These are phyloP conservation scores for Centruroides sculpturatus DNA, from an alignment of 1,140 invertebrate species.

Conservation along the genomic window DNA sequence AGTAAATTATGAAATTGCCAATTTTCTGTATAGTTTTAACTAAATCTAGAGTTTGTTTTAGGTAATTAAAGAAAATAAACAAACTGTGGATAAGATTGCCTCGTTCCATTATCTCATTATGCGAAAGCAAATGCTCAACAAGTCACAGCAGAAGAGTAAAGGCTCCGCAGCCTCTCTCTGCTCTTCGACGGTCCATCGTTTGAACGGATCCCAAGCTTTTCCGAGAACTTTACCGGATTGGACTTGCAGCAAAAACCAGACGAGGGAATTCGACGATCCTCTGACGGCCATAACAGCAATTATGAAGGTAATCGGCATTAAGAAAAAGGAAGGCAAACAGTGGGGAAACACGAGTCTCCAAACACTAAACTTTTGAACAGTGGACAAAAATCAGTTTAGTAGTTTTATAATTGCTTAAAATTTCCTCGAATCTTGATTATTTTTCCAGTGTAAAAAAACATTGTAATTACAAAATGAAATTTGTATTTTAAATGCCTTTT, in stretches of 20 bases:
- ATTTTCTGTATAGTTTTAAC: not conserved
- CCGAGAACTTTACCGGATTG: constrained; percentile 7
- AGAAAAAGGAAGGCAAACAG: too few species aligned
- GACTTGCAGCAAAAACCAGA: not conserved
- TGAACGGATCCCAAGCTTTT: not conserved
- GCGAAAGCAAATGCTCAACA: not conserved
- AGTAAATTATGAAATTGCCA: not conserved
- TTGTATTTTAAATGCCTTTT: too few species aligned
- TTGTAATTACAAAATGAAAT: too few species aligned
- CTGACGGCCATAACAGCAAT: constrained; percentile 3
- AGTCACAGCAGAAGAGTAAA: not conserved
- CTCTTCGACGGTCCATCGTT: not conserved
- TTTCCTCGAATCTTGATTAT: too few species aligned
- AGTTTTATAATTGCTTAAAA: too few species aligned
- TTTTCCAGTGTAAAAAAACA: too few species aligned
- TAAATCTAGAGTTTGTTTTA: not conserved
- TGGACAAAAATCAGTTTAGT: too few species aligned
- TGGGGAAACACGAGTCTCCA: too few species aligned
- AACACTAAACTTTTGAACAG: too few species aligned
- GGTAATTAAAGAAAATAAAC: constrained; percentile 1
- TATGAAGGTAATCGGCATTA: not conserved
- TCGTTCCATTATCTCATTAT: not conserved
- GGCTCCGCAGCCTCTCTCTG: too few species aligned
- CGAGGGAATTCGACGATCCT: constrained; percentile 6
- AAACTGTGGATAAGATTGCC: not conserved